phyloP scores from a whole-genome alignment of 2,113 vertebrate species.

The Lepus americanus region DNA sequence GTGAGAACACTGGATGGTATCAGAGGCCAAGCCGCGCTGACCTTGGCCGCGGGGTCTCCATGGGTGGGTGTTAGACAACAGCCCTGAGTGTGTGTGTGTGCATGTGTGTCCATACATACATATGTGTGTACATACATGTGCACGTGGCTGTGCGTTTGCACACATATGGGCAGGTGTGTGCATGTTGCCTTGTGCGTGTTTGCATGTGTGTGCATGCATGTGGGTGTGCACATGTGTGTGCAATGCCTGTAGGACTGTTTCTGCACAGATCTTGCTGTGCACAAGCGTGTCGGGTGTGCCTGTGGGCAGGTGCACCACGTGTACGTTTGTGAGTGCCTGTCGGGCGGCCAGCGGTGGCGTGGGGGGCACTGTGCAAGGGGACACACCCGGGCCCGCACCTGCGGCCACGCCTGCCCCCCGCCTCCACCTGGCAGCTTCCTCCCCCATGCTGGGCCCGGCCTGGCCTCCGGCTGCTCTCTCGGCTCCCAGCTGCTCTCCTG shows the following conservation, averaged over 20 bases:
- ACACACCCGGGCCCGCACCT: background rate
- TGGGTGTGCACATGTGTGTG: too few species aligned
- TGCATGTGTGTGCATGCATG: too few species aligned
- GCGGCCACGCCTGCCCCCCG: accelerated
- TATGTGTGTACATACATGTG: background rate
- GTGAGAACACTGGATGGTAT: constrained; percentile 59
- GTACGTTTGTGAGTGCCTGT: background rate
- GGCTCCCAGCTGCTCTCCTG: too few species aligned
- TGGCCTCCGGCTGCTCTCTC: background rate
- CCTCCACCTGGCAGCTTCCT: too few species aligned
- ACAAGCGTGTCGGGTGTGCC: too few species aligned
- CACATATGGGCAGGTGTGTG: background rate
- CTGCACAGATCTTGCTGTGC: too few species aligned
- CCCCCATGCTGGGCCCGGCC: background rate
- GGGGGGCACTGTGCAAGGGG: background rate
- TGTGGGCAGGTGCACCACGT: too few species aligned
- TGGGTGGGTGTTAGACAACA: too few species aligned
- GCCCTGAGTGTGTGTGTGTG: background rate
- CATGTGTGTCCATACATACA: background rate
- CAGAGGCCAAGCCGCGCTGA: background rate
- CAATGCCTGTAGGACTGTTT: too few species aligned
- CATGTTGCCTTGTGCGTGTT: too few species aligned
- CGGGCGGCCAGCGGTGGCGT: too few species aligned
- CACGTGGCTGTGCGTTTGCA: background rate
- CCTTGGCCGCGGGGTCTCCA: too few species aligned